These are phyloP conservation scores for Acleris cristana DNA, from an alignment of 2,888 invertebrate species.

Conservation along the genomic window DNA sequence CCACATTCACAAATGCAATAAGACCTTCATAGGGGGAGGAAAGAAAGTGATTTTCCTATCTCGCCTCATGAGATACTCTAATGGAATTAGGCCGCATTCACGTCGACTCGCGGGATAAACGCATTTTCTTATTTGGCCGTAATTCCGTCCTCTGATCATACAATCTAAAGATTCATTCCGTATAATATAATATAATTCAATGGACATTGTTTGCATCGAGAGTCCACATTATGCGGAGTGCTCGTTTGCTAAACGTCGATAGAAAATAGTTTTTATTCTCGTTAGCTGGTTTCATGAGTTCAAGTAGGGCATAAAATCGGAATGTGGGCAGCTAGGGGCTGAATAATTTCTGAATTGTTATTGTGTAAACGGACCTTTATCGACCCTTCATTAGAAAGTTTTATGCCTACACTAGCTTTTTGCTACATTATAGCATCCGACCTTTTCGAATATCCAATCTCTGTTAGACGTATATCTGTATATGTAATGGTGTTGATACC, in stretches of 20 bases:
- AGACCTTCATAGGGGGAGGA: conserved; percentile 1
- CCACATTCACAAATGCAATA: conserved; percentile 5
- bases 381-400: neutral
- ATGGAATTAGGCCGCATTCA: conserved; percentile 31
- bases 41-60: conserved; percentile 16
- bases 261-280: conserved; percentile 25
- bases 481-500: no score
- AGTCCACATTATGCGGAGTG: conserved; percentile 23
- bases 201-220: neutral
- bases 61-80: conserved; percentile 24
- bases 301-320: conserved; percentile 4
- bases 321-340: neutral
- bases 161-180: conserved; percentile 12
- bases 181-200: conserved; percentile 21
- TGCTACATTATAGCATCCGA: no score
- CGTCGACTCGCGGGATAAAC: conserved; percentile 19
- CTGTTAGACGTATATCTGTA: no score
- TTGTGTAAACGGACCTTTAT: neutral
- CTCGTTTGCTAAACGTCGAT: conserved; percentile 26
- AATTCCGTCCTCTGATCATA: conserved; percentile 17
- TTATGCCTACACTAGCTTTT: no score
- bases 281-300: conserved; percentile 17
- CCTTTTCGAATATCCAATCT: no score
- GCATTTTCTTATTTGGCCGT: conserved; percentile 30
- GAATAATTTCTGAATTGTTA: neutral